A percentile compares a stretch with the other conserved stretches of the same genome.
phyloP scores from a whole-genome alignment of 2,888 invertebrate genomes.

The Omphaloscelis lunosa region DNA sequence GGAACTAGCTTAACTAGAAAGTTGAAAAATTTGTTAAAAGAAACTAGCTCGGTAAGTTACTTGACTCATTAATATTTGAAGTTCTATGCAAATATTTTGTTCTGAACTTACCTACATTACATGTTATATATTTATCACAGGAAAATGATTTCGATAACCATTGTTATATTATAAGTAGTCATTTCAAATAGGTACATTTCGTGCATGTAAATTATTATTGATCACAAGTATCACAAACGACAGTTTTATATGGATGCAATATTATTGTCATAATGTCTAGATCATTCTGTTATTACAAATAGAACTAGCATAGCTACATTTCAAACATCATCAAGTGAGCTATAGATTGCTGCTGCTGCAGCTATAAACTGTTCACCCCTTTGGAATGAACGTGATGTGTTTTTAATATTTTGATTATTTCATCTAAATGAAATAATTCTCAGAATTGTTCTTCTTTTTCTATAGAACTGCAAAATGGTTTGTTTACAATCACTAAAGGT shows the following conservation, averaged over 20 bases:
- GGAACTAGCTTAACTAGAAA: background rate
- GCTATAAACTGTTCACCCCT: background rate
- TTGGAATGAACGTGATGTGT: background rate
- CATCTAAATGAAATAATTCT: slow-evolving; percentile 2
- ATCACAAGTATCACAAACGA: background rate
- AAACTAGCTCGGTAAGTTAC: background rate
- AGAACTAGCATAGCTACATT: too few species aligned
- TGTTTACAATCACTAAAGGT: slow-evolving; percentile 33
- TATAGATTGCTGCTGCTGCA: too few species aligned
- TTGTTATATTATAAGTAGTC: background rate
- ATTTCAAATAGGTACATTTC: slow-evolving; percentile 1
- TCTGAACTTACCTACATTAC: background rate
- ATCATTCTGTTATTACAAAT: background rate
- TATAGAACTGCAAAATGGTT: slow-evolving; percentile 17
- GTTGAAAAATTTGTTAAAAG: background rate
- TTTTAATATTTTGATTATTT: too few species aligned
- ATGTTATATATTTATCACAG: slow-evolving; percentile 34
- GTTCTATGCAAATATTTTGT: slow-evolving; percentile 11
- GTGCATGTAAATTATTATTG: background rate
- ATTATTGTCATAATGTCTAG: background rate
- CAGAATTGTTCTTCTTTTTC: background rate
- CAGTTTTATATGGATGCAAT: background rate
- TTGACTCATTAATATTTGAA: background rate
- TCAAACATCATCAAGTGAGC: too few species aligned
- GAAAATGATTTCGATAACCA: slow-evolving; percentile 28